Evolutionary conservation across 2,888 invertebrate genomes (phyloP), one percentile per base, ranked within the genome.

Genomic region (Campopleginae sp.): DNA sequence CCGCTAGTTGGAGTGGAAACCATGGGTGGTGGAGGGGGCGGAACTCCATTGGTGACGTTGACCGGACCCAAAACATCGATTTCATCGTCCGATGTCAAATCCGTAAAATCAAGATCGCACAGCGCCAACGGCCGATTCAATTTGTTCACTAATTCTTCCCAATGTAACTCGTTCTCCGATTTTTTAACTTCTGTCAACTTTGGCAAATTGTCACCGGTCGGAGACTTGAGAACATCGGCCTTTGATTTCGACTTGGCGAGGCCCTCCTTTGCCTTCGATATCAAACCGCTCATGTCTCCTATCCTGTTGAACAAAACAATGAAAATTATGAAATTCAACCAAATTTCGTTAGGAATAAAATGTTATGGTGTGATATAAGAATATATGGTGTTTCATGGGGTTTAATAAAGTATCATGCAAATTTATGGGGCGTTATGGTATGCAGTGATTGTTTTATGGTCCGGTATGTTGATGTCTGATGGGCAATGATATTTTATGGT

Each of bases 91-190:
- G 96, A 96, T 74, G 96, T 96, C 77, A 99, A 95, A 94, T 99
- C 99, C 14, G 98, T 98, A 94, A 99, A 99, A 94, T 99, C 99
- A 91, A 99, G 95, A 94, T 99, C 99, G 93, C 99, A 98, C 70
- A 98, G 95, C 87, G 97, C 96, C 92, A 98, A 94, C 86, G 97
- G 96, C 86, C 98, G 95, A 85, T 96, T 95, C 89, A 97, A 95
- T 87, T 96, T 96, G 54, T 96, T 96, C 74, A 97, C 96, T 86
- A 99, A 94, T 91, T 98, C 98, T 91, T 99, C 99, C 99, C 99
- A 99, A 91, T 98, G 98, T 2, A 99, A 94, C 91, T 99, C 99
- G 91, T 98, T 98, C 94, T 98, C 98, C 0, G 98, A 97, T 92
- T 98, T 97, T 94, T 98, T 98, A 46, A 96, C 95, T 92, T 97